These are phyloP conservation scores for Apteryx mantelli DNA, from an alignment of 2,113 vertebrate genomes.

Conservation along the genomic window DNA sequence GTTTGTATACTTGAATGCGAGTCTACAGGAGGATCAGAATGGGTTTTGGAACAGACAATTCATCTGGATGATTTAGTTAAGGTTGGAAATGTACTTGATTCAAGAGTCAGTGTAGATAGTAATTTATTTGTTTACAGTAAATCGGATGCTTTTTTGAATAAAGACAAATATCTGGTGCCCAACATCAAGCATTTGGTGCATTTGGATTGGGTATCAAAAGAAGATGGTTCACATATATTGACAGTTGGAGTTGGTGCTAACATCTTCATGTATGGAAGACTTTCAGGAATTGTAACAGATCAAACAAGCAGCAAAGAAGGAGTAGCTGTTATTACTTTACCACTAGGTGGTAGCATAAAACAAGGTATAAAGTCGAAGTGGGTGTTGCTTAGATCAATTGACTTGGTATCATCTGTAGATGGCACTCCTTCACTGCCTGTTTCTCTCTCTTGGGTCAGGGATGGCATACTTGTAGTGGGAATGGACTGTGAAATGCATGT, in stretches of 20 bases:
- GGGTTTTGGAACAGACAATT: slow-evolving; percentile 97
- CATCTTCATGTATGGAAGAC: slow-evolving; percentile 97
- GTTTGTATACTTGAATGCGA: slow-evolving; percentile 99
- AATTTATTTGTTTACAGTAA: slow-evolving; percentile 98
- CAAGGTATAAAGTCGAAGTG: slow-evolving; percentile 96
- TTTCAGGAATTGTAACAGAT: slow-evolving; percentile 94
- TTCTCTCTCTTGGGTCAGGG: slow-evolving; percentile 96
- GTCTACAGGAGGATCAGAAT: slow-evolving; percentile 97
- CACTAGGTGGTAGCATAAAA: slow-evolving; percentile 97
- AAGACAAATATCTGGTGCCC: slow-evolving; percentile 85
- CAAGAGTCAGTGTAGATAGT: slow-evolving; percentile 94
- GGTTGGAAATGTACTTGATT: slow-evolving; percentile 88
- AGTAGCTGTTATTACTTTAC: slow-evolving; percentile 93
- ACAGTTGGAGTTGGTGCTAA: slow-evolving; percentile 96
- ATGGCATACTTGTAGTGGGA: slow-evolving; percentile 96
- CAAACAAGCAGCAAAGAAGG: slow-evolving; percentile 92
- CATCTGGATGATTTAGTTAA: slow-evolving; percentile 92
- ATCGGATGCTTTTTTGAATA: slow-evolving; percentile 89
- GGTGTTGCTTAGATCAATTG: slow-evolving; percentile 92
- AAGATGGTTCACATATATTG: slow-evolving; percentile 97
- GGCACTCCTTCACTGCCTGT: slow-evolving; percentile 95
- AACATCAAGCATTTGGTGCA: slow-evolving; percentile 98
- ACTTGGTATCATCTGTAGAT: slow-evolving; percentile 94
- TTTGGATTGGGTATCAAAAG: slow-evolving; percentile 98
- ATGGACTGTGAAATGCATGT: slow-evolving; percentile 99